Conservation (phyloP, 2,113 vertebrate genomes). For the Ophthalmolycus amberensis region DNA sequence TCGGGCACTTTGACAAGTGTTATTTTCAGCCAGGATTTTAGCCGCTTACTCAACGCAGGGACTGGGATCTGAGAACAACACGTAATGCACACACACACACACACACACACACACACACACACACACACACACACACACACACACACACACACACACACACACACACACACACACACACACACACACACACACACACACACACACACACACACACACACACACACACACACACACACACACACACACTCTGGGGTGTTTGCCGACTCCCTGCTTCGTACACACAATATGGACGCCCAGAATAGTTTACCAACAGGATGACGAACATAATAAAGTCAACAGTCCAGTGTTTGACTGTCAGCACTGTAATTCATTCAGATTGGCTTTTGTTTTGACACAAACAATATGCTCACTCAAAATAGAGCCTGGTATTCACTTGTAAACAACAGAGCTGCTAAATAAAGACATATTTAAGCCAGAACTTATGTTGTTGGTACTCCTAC, state of each 20-base stretch:
- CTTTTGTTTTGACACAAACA: constrained; percentile 56
- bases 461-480: constrained; percentile 35
- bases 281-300: constrained; percentile 39
- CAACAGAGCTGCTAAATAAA: constrained; percentile 33
- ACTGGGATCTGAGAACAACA: constrained; percentile 26
- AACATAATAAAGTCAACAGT: constrained; percentile 48
- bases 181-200: constrained; percentile 11
- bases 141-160: constrained; percentile 14
- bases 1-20: constrained; percentile 58
- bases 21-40: constrained; percentile 57
- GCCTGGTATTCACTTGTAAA: constrained; percentile 21
- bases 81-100: constrained; percentile 2
- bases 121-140: constrained; percentile 8
- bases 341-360: constrained; percentile 49
- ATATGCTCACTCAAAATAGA: constrained; percentile 43
- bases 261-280: not conserved
- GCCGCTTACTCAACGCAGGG: constrained; percentile 23
- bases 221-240: constrained; percentile 13
- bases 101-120: constrained; percentile 8
- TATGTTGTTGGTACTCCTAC: constrained; percentile 28
- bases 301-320: constrained; percentile 51
- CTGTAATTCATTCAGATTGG: constrained; percentile 36
- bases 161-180: constrained; percentile 9
- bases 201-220: constrained; percentile 1
- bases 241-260: constrained; percentile 22